phyloP scores from a whole-genome alignment of 35 echinoderm and acorn worm genomes.

The Acanthaster planci region DNA sequence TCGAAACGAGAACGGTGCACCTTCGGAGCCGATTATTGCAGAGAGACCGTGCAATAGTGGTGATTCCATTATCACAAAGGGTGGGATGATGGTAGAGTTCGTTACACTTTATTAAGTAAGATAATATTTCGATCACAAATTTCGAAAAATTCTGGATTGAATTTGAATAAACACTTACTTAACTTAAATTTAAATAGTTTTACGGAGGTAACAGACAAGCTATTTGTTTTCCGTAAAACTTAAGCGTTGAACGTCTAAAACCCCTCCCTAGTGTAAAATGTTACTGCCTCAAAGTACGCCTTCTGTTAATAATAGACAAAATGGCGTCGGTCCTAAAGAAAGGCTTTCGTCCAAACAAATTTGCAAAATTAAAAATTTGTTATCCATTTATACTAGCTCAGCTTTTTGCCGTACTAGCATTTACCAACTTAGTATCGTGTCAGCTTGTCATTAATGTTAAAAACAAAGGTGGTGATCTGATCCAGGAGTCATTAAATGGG shows the following conservation, averaged over 20 bases:
- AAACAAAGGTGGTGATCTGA: constrained; percentile 95
- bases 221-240: not conserved
- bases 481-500: constrained; percentile 81
- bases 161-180: too few species aligned
- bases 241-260: not conserved
- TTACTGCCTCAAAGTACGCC: not conserved
- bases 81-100: not conserved
- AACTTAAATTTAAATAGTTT: not conserved
- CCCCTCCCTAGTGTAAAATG: not conserved
- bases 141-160: too few species aligned
- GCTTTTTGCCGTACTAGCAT: not conserved
- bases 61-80: constrained; percentile 21
- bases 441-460: constrained; percentile 98
- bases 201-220: not conserved
- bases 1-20: constrained; percentile 84
- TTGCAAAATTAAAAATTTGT: not conserved
- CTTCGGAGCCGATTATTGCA: constrained; percentile 50
- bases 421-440: not conserved
- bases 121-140: too few species aligned
- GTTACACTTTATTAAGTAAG: not conserved
- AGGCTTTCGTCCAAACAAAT: not conserved
- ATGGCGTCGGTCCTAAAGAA: not conserved
- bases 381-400: not conserved
- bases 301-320: not conserved
- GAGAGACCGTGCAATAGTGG: constrained; percentile 27